Percentiles rank a stretch among this genome's conserved stretches.
Evolutionary conservation across 2,113 vertebrate species (phyloP).

Genomic region (Pterophyllum scalare): DNA sequence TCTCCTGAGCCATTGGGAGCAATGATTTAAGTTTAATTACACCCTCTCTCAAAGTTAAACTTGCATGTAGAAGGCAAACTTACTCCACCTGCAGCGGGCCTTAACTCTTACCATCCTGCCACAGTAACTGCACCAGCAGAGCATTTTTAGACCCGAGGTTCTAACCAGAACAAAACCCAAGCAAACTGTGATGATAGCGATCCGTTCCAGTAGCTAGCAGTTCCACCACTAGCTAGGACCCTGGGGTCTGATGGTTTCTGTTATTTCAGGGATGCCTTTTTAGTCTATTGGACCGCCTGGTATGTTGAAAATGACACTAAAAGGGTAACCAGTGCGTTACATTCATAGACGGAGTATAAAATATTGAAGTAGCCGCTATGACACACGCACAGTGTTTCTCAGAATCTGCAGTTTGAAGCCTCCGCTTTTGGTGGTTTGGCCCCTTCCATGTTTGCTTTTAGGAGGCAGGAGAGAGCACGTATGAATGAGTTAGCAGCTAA

Average conservation of each 20-base stretch:
- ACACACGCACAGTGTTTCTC: not conserved
- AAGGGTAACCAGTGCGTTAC: not conserved
- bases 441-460: not conserved
- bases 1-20: not conserved
- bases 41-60: too few species aligned
- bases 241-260: not conserved
- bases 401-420: not conserved
- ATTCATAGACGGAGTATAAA: not conserved
- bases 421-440: not conserved
- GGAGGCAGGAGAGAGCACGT: not conserved
- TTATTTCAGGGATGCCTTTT: not conserved
- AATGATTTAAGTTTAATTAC: not conserved
- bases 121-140: accelerated
- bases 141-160: too few species aligned
- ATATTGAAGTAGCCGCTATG: accelerated
- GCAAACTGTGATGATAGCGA: too few species aligned
- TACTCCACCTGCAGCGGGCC: not conserved
- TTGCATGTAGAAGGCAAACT: too few species aligned
- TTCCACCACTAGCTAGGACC: too few species aligned
- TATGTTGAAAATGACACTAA: not conserved
- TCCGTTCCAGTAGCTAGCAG: too few species aligned
- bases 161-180: too few species aligned
- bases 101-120: not conserved
- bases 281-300: too few species aligned
- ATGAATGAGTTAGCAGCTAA: accelerated